These are phyloP conservation scores for Falco concolor DNA, from an alignment of 2,797 vertebrate species.

Conservation along the genomic window DNA sequence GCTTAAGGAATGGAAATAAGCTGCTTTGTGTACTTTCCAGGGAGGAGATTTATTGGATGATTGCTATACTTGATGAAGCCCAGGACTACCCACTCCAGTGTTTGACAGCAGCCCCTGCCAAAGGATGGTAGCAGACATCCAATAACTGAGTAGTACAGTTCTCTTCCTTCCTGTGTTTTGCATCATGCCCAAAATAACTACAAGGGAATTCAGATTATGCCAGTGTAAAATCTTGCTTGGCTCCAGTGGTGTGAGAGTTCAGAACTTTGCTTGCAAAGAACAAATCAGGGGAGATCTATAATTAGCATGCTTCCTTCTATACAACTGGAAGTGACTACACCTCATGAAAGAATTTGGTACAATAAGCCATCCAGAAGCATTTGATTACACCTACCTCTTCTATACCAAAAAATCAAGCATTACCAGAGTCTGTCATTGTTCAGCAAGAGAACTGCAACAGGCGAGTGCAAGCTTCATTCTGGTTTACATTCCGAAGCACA, in stretches of 20 bases:
- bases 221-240: constrained; percentile 46
- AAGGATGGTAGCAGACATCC: constrained; percentile 27
- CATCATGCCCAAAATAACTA: background rate
- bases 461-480: constrained; percentile 62
- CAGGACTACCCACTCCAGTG: constrained; percentile 18
- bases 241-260: constrained; percentile 47
- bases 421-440: constrained; percentile 58
- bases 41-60: constrained; percentile 37
- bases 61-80: background rate
- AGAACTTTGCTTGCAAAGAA: constrained; percentile 15
- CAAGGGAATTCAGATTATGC: constrained; percentile 29
- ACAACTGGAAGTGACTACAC: background rate
- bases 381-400: constrained; percentile 82
- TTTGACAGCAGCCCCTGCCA: constrained; percentile 27
- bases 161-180: background rate
- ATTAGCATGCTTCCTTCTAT: background rate
- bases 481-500: constrained; percentile 67
- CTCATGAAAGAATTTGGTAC: constrained; percentile 56
- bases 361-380: constrained; percentile 79
- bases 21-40: constrained; percentile 48
- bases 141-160: background rate
- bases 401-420: constrained; percentile 64
- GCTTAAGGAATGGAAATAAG: constrained; percentile 59
- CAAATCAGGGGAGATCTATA: background rate
- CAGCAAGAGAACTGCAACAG: constrained; percentile 45